These are phyloP conservation scores for Lonchura striata DNA, from an alignment of 2,113 vertebrate genomes.

Conservation along the genomic window DNA sequence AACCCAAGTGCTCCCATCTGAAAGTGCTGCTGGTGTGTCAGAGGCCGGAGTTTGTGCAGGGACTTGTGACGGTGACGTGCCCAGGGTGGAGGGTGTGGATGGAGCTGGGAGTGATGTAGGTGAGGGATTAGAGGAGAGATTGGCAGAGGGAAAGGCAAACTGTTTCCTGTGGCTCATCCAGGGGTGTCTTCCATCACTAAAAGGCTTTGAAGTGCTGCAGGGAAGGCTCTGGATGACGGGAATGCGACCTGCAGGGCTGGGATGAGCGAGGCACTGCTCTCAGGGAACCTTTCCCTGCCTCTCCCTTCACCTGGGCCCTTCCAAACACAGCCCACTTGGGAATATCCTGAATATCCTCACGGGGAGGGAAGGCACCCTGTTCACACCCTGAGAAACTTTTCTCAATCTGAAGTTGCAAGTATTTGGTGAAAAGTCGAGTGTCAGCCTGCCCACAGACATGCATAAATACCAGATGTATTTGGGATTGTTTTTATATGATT, in stretches of 20 bases:
- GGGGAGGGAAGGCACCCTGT: rapidly evolving
- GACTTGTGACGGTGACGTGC: not conserved
- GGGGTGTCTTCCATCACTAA: not conserved
- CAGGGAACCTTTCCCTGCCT: not conserved
- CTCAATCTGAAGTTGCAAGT: not conserved
- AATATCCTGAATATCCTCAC: not conserved
- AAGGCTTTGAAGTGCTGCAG: not conserved
- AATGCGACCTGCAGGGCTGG: not conserved
- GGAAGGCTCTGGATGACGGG: not conserved
- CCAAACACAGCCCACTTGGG: not conserved
- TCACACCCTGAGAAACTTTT: not conserved
- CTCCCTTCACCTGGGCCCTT: not conserved
- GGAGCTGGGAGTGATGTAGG: not conserved
- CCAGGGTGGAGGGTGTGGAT: not conserved
- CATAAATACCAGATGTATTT: rapidly evolving
- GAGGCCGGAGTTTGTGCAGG: not conserved
- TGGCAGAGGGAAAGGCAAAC: not conserved
- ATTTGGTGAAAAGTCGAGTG: not conserved
- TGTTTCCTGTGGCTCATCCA: rapidly evolving
- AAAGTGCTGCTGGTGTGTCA: not conserved
- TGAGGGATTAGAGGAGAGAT: not conserved
- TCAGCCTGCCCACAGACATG: not conserved
- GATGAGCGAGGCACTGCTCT: rapidly evolving
- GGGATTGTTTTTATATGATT: not conserved
- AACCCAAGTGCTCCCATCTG: not conserved